These are phyloP conservation scores for Neuroterus valhalla DNA, from an alignment of 1,140 invertebrate genomes.

Conservation along the genomic window DNA sequence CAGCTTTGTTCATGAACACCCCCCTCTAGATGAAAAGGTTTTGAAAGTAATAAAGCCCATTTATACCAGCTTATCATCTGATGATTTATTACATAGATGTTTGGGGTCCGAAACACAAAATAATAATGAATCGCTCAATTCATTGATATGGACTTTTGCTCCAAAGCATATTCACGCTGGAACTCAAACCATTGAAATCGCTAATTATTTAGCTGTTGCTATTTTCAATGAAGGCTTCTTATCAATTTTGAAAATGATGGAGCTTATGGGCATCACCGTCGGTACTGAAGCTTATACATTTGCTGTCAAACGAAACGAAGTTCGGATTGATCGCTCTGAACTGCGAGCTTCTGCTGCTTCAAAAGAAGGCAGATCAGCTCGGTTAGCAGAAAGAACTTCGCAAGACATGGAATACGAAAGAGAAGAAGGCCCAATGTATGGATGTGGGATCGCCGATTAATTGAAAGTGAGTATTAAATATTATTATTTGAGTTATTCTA, in stretches of 20 bases:
- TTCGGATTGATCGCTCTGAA: constrained; percentile 20
- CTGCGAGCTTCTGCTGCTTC: constrained; percentile 16
- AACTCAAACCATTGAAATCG: constrained; percentile 32
- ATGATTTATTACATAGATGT: constrained; percentile 36
- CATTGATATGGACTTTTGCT: constrained; percentile 32
- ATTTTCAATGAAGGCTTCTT: constrained; percentile 41
- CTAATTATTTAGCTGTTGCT: constrained; percentile 25
- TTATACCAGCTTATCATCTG: constrained; percentile 15
- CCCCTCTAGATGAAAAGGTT: constrained; percentile 28
- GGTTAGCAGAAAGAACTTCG: constrained; percentile 25
- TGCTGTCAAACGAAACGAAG: constrained; percentile 31
- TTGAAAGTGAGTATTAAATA: not conserved
- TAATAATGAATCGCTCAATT: too few species aligned
- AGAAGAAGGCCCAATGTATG: not conserved
- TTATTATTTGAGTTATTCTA: too few species aligned
- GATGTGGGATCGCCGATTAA: constrained; percentile 31
- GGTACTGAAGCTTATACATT: constrained; percentile 31
- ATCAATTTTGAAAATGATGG: constrained; percentile 38
- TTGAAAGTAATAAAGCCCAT: constrained; percentile 34
- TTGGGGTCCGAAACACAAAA: constrained; percentile 27
- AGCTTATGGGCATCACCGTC: constrained; percentile 33
- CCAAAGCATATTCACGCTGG: constrained; percentile 39
- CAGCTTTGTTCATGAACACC: too few species aligned
- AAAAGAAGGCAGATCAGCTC: constrained; percentile 41
- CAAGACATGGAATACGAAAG: not conserved